These are phyloP conservation scores for Argyrosomus regius DNA, from an alignment of 2,797 vertebrate species.

Conservation along the genomic window DNA sequence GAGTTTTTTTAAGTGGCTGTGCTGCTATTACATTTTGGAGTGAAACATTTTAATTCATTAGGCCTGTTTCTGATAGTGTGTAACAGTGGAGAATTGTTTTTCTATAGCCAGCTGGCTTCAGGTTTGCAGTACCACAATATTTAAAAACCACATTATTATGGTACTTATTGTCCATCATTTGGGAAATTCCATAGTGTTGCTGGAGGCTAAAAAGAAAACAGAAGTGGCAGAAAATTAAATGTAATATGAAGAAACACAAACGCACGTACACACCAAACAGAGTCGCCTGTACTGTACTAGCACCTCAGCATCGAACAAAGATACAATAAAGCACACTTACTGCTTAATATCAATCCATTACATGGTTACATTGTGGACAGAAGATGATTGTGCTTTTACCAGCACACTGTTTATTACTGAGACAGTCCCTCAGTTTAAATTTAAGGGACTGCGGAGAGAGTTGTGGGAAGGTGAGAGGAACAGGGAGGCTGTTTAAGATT, in stretches of 20 bases:
- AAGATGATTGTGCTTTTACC: slow-evolving; percentile 30
- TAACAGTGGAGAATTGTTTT: slow-evolving; percentile 49
- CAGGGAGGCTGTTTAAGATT: slow-evolving; percentile 81
- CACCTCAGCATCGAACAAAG: background rate
- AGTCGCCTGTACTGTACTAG: slow-evolving; percentile 6
- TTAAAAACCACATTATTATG: slow-evolving; percentile 62
- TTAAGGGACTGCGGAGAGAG: slow-evolving; percentile 64
- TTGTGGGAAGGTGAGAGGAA: slow-evolving; percentile 75
- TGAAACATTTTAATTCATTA: slow-evolving; percentile 32
- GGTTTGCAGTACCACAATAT: slow-evolving; percentile 49
- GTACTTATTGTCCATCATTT: slow-evolving; percentile 57
- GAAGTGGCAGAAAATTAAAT: slow-evolving; percentile 50
- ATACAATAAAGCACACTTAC: slow-evolving; percentile 39
- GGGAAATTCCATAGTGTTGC: slow-evolving; percentile 44
- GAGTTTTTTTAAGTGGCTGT: slow-evolving; percentile 10
- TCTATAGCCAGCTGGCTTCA: slow-evolving; percentile 47
- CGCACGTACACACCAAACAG: background rate
- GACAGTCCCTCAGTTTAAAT: slow-evolving; percentile 50
- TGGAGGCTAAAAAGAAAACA: slow-evolving; percentile 36
- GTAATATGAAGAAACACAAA: slow-evolving; percentile 27
- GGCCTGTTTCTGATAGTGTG: slow-evolving; percentile 25
- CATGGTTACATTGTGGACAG: slow-evolving; percentile 15
- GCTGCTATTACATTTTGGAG: slow-evolving; percentile 18
- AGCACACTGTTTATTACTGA: slow-evolving; percentile 38
- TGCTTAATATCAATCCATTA: slow-evolving; percentile 24